Conservation (phyloP, 2,113 vertebrate genomes). For the Lichenostomus cassidix region DNA sequence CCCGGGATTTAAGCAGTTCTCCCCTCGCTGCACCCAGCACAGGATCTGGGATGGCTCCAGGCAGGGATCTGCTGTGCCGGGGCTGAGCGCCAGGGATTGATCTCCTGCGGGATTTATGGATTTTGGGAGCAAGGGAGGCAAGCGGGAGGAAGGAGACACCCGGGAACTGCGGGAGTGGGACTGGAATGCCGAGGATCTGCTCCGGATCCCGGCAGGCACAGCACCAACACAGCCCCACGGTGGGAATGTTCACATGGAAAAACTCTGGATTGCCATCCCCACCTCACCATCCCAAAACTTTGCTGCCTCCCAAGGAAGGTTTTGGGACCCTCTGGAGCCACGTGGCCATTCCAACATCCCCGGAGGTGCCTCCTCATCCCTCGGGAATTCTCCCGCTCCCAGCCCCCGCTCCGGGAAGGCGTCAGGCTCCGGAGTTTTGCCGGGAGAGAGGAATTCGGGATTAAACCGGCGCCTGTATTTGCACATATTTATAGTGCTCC, state of each 20-base stretch:
- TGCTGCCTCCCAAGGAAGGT: background rate
- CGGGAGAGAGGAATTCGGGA: background rate
- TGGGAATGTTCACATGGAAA: fast-evolving
- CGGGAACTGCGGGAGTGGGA: fast-evolving
- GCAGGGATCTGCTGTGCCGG: fast-evolving
- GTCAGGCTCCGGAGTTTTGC: background rate
- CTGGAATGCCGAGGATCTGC: fast-evolving
- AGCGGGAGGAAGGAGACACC: background rate
- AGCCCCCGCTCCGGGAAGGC: background rate
- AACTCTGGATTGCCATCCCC: background rate
- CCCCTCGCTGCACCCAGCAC: background rate
- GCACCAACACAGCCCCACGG: fast-evolving
- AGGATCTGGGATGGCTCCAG: background rate
- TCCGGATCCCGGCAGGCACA: fast-evolving
- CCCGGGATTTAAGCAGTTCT: background rate
- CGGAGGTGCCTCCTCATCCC: background rate
- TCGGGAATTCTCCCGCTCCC: background rate
- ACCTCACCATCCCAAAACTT: background rate
- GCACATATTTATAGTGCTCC: conserved; percentile 26
- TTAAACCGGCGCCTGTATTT: background rate
- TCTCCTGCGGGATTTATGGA: background rate
- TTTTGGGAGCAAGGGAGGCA: background rate
- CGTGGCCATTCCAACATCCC: background rate
- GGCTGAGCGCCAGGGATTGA: fast-evolving
- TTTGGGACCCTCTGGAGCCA: background rate